Percentiles rank a stretch among this genome's conserved stretches.
Evolutionary conservation across 2,888 invertebrate genomes (phyloP).

Genomic region (Chorisops tibialis): DNA sequence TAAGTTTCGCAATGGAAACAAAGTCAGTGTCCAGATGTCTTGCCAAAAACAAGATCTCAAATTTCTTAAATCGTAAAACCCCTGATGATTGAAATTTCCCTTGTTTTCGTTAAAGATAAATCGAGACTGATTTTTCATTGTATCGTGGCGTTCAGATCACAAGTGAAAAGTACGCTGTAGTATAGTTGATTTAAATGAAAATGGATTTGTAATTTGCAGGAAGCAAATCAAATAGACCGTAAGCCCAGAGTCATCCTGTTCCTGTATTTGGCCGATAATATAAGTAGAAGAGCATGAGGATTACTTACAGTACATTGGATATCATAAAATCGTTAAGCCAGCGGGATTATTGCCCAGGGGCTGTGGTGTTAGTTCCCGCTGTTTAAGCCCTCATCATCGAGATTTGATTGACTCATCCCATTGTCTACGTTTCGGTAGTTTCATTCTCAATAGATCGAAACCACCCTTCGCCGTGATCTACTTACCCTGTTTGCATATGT

Average conservation of each 20-base stretch:
- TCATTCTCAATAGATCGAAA: conserved; percentile 21
- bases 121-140: not conserved
- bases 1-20: conserved; percentile 8
- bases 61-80: conserved; percentile 30
- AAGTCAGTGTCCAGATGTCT: conserved; percentile 28
- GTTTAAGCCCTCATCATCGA: conserved; percentile 40
- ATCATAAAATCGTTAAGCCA: conserved; percentile 32
- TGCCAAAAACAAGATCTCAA: conserved; percentile 30
- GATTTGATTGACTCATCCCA: conserved; percentile 42
- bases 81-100: not conserved
- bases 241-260: conserved; percentile 30
- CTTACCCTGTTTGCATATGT: conserved; percentile 36
- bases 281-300: conserved; percentile 26
- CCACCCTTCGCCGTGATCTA: conserved; percentile 13
- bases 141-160: not conserved
- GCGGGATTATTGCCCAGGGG: conserved; percentile 15
- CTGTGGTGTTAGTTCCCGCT: conserved; percentile 17
- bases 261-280: conserved; percentile 4
- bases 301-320: conserved; percentile 37
- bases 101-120: not conserved
- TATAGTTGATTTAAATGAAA: conserved; percentile 29
- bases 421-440: conserved; percentile 33
- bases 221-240: conserved; percentile 31
- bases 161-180: conserved; percentile 12
- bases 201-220: conserved; percentile 27